Conservation (phyloP, 1,140 invertebrate species). For the Habropoda laboriosa region DNA sequence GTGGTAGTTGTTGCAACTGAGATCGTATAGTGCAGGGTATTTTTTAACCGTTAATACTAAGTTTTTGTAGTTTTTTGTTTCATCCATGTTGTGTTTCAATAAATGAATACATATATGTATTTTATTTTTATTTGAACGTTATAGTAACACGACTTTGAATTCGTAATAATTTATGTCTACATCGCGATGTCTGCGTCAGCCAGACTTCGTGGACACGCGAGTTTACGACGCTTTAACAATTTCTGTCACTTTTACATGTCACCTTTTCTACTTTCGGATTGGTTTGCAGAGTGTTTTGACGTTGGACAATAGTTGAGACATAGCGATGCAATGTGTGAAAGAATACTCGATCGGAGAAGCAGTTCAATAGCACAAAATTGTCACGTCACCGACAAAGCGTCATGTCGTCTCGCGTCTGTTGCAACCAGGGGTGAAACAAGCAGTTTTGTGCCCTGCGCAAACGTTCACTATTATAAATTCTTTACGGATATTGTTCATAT, state of each 20-base stretch:
- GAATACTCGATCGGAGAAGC: neutral
- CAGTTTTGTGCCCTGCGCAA: neutral
- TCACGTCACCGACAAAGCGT: slow-evolving; percentile 21
- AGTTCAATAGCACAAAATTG: slow-evolving; percentile 14
- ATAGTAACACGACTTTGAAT: neutral
- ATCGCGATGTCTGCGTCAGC: neutral
- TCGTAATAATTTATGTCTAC: neutral
- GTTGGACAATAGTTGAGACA: neutral
- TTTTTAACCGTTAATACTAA: slow-evolving; percentile 21
- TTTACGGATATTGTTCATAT: too few species aligned
- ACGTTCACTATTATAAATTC: too few species aligned
- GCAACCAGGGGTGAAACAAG: neutral
- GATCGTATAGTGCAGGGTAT: slow-evolving; percentile 8
- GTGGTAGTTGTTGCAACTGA: slow-evolving; percentile 12
- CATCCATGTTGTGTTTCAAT: neutral
- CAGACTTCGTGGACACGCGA: neutral
- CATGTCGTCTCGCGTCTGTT: slow-evolving; percentile 3
- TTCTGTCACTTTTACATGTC: neutral
- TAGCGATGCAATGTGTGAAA: neutral
- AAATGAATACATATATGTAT: neutral
- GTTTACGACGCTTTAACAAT: neutral
- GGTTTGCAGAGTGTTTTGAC: neutral
- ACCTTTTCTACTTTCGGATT: neutral
- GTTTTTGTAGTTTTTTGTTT: slow-evolving; percentile 5
- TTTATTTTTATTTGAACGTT: neutral